Base-by-base conservation (phyloP, 2,888 invertebrate species). In the Acanthococcus lagerstroemiae region DNA sequence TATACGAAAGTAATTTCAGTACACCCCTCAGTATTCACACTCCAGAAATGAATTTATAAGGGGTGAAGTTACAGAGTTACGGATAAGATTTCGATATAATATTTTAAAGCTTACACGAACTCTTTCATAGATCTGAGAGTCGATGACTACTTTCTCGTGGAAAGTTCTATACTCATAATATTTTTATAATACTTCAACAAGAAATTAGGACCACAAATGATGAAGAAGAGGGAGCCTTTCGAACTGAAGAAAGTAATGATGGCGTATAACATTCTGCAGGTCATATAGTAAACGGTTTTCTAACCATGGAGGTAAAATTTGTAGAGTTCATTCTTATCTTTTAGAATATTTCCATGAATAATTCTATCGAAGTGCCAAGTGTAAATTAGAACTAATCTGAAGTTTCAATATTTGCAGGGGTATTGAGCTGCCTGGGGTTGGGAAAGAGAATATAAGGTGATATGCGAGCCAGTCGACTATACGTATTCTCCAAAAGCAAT, bases 101-200 rank as follows among this genome's bases (percentile, higher is more conserved):
- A n/a, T n/a, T n/a, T n/a, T n/a, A n/a, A n/a, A n/a, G n/a, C n/a
- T n/a, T n/a, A n/a, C n/a, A n/a, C n/a, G n/a, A n/a, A n/a, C n/a
- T n/a, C n/a, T n/a, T n/a, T n/a, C n/a, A 55, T 60, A 68, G 69
- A 69, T 27, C 50, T 56, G 45, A 63, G 68, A 45, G 67, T 55
- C 9, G 63, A 58, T 37, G 25, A 57, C 22, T 69, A 57, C 55
- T 26, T 56, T n/a, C 54, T 68, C 9, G 37, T 68, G 1, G 55
- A 15, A 52, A 26, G 56, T 3, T 55, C 67, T 3, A 56, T 61
- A 45, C 66, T 60, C 15, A 44, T 67, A 5, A 6, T 67, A n/a
- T 4, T 21, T 2, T 44, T 69, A 27, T 9, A 65, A 7, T 45
- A 67, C 19, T 69, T 69, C 37, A 67, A 67, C 6, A 54, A 30